These are phyloP conservation scores for Sylvia atricapilla DNA, from an alignment of 2,113 vertebrate genomes.

Conservation along the genomic window DNA sequence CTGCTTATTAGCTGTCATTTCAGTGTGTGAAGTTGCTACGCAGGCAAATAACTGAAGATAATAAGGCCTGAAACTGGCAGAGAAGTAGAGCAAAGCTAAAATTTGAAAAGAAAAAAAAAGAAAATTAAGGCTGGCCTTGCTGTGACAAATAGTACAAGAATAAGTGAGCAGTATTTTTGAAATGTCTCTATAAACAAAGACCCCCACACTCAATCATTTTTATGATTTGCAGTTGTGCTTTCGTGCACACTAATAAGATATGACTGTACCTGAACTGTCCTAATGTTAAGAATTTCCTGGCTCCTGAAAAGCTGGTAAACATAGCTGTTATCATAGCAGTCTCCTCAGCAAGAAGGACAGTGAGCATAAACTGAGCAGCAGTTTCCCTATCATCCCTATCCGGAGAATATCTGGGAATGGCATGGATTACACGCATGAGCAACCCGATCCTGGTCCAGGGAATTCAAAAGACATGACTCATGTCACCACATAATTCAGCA, in stretches of 20 bases:
- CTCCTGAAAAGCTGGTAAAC: not conserved
- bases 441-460: not conserved
- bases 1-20: not conserved
- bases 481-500: not conserved
- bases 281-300: not conserved
- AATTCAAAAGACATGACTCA: not conserved
- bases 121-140: not conserved
- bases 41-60: not conserved
- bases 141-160: not conserved
- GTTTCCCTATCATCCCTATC: not conserved
- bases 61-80: not conserved
- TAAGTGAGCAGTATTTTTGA: not conserved
- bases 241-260: not conserved
- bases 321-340: not conserved
- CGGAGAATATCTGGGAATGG: not conserved
- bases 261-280: not conserved
- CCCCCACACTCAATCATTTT: not conserved
- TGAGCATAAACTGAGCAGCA: not conserved
- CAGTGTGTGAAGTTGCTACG: not conserved
- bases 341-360: fast-evolving
- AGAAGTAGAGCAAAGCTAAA: not conserved
- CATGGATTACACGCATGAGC: not conserved
- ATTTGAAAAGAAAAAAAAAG: not conserved
- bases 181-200: not conserved
- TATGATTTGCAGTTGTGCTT: not conserved